Conservation (phyloP, 2,113 vertebrate species). For the Toxotes jaculatrix region DNA sequence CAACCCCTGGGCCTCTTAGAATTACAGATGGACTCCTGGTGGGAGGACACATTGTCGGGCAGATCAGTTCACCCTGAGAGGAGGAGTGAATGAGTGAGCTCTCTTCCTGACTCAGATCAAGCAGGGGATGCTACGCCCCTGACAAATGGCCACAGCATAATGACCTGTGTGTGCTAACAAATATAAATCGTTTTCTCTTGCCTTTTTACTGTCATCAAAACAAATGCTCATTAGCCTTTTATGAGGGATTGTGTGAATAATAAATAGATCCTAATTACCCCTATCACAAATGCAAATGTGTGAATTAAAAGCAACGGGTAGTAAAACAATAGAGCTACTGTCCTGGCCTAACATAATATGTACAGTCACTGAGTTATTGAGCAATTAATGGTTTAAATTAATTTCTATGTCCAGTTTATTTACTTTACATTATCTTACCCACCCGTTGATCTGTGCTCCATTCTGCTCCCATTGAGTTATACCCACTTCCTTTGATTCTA, state of each 20-base stretch:
- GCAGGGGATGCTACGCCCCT: constrained; percentile 59
- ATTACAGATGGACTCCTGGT: constrained; percentile 52
- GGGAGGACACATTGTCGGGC: constrained; percentile 35
- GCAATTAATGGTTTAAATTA: constrained; percentile 57
- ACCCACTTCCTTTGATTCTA: not conserved
- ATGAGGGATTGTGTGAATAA: constrained; percentile 83
- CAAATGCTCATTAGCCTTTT: constrained; percentile 85
- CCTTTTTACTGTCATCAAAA: constrained; percentile 85
- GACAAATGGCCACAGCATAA: constrained; percentile 81
- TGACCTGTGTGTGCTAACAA: constrained; percentile 82
- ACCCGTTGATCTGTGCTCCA: constrained; percentile 26
- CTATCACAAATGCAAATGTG: constrained; percentile 80
- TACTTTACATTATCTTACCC: constrained; percentile 31
- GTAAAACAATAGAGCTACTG: constrained; percentile 66
- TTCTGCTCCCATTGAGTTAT: not conserved
- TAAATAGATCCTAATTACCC: constrained; percentile 84
- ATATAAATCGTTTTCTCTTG: constrained; percentile 82
- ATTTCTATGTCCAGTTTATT: constrained; percentile 51
- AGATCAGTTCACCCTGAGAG: constrained; percentile 43
- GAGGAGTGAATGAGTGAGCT: constrained; percentile 36
- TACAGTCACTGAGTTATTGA: constrained; percentile 63
- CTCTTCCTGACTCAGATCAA: constrained; percentile 38
- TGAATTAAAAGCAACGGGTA: constrained; percentile 66
- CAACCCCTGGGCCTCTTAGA: not conserved
- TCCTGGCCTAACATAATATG: constrained; percentile 26